A percentile compares a stretch with the other conserved stretches of the same genome.
These are phyloP conservation scores for Porites cylindrica DNA, from an alignment of 92 coral and sea anemone species.

Conservation along the genomic window DNA sequence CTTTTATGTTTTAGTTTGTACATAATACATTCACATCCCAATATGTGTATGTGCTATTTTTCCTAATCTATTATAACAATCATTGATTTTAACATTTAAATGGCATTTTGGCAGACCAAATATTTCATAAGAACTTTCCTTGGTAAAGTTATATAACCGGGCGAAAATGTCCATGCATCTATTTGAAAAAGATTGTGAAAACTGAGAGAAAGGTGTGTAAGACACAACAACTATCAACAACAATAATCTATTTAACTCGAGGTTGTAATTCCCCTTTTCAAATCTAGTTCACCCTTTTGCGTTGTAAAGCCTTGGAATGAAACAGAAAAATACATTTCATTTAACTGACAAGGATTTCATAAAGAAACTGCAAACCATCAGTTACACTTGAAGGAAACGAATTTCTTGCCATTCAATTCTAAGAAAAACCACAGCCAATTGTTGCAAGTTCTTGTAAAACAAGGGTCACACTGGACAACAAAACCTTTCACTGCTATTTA, in stretches of 20 bases:
- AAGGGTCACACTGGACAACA: conserved; percentile 20
- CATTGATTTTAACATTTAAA: conserved; percentile 1
- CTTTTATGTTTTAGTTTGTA: conserved; percentile 6
- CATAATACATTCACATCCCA: conserved; percentile 3
- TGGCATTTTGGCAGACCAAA: conserved; percentile 6
- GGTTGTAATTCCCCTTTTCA: conserved; percentile 17
- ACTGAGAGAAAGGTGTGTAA: conserved; percentile 17
- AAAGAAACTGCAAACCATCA: conserved; percentile 15
- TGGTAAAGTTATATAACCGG: conserved; percentile 16
- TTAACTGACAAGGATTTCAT: conserved; percentile 15
- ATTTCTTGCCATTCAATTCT: conserved; percentile 8
- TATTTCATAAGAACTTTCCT: neutral
- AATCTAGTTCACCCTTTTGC: neutral
- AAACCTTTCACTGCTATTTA: conserved; percentile 7
- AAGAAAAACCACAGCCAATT: conserved; percentile 16
- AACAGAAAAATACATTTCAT: conserved; percentile 8
- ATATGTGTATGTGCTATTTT: conserved; percentile 11
- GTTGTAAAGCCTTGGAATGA: conserved; percentile 10
- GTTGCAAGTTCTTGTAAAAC: conserved; percentile 13
- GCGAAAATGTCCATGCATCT: conserved; percentile 4
- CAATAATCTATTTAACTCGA: conserved; percentile 2
- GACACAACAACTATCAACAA: conserved; percentile 18
- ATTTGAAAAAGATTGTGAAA: conserved; percentile 10
- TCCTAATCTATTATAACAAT: conserved; percentile 5
- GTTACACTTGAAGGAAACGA: conserved; percentile 11